phyloP scores from a whole-genome alignment of 1,140 invertebrate genomes.

The Penaeus japonicus region DNA sequence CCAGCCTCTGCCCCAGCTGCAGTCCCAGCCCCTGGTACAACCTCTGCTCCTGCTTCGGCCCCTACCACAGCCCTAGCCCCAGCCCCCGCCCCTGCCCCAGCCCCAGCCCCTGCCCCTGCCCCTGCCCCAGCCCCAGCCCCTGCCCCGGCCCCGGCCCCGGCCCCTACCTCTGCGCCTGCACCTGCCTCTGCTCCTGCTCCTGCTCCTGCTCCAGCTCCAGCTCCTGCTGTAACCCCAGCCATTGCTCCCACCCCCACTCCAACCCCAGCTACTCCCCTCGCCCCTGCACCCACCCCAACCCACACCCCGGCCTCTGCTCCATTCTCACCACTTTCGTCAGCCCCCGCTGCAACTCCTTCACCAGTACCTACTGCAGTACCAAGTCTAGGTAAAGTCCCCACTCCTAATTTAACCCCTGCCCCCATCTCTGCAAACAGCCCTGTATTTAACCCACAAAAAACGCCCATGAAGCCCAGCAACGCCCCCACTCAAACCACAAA shows the following conservation, averaged over 20 bases:
- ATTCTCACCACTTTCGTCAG: neutral
- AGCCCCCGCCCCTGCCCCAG: neutral
- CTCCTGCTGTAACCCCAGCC: neutral
- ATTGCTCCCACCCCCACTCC: neutral
- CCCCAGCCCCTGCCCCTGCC: conserved; percentile 17
- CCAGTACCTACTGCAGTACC: conserved; percentile 19
- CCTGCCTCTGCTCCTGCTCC: neutral
- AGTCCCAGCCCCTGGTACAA: neutral
- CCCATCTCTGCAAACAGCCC: neutral
- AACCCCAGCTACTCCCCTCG: neutral
- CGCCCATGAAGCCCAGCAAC: conserved; percentile 34
- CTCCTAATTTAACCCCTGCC: conserved; percentile 28
- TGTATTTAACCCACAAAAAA: conserved; percentile 25
- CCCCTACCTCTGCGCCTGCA: neutral
- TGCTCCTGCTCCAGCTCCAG: neutral
- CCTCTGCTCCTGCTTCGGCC: conserved; percentile 19
- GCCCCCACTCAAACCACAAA: conserved; percentile 44
- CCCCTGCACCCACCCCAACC: conserved; percentile 16
- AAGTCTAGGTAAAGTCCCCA: conserved; percentile 39
- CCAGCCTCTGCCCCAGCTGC: neutral
- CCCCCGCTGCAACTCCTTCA: neutral
- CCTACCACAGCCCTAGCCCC: conserved; percentile 15
- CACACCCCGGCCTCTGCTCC: conserved; percentile 8
- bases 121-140: conserved; percentile 22
- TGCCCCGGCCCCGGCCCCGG: conserved; percentile 7